phyloP scores from a whole-genome alignment of 2,888 invertebrate species.

The Phymatocera aterrima region DNA sequence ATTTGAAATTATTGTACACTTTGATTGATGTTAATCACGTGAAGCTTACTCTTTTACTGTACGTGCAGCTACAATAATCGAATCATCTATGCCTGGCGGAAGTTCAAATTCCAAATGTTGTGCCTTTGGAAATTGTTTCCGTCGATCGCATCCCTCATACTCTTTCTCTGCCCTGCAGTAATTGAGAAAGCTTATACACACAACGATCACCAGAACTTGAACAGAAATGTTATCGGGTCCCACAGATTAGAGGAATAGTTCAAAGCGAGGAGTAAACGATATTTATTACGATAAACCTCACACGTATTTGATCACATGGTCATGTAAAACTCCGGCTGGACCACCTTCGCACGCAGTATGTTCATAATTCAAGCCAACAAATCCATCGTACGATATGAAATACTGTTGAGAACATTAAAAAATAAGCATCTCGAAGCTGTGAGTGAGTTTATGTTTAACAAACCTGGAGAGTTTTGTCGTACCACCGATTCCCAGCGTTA shows the following conservation, averaged over 20 bases:
- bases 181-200: background rate
- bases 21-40: constrained; percentile 53
- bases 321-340: constrained; percentile 91
- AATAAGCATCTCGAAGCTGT: too few relatives aligned
- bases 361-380: constrained; percentile 92
- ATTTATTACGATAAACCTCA: constrained; percentile 72
- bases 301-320: constrained; percentile 86
- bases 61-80: constrained; percentile 79
- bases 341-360: constrained; percentile 97
- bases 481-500: constrained; percentile 94
- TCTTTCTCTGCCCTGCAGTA: constrained; percentile 75
- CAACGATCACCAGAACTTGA: background rate
- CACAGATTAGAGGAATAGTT: too few relatives aligned
- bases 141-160: constrained; percentile 65
- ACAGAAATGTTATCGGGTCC: too few relatives aligned
- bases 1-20: background rate
- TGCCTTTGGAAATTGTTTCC: constrained; percentile 67
- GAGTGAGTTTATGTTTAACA: too few relatives aligned
- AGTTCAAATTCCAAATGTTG: constrained; percentile 77
- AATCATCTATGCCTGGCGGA: constrained; percentile 75
- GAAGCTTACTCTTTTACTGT: constrained; percentile 84
- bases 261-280: background rate
- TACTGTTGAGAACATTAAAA: constrained; percentile 79
- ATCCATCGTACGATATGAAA: constrained; percentile 87
- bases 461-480: constrained; percentile 96